Percentiles rank a stretch among this genome's conserved stretches.
Evolutionary conservation across 2,113 vertebrate species (phyloP).

Genomic region (Parus major): DNA sequence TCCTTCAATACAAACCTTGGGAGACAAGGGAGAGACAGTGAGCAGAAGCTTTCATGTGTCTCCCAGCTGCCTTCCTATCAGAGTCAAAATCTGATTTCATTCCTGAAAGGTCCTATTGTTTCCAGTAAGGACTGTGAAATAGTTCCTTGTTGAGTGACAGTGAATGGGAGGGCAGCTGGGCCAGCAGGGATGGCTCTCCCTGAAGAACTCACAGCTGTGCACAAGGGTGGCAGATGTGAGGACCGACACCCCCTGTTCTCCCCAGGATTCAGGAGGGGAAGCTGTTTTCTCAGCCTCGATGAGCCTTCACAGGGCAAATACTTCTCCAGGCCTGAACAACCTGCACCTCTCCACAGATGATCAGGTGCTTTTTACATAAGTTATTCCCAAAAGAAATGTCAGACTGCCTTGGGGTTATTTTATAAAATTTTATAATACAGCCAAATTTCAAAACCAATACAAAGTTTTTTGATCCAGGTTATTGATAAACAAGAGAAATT

Average conservation of each 20-base stretch:
- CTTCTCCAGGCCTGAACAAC: background rate
- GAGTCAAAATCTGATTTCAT: constrained; percentile 61
- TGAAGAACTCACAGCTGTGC: constrained; percentile 44
- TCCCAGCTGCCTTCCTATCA: constrained; percentile 66
- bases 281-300: background rate
- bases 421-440: background rate
- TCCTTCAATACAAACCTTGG: constrained; percentile 31
- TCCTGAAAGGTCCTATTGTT: constrained; percentile 73
- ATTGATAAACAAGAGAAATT: background rate
- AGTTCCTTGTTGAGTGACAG: constrained; percentile 62
- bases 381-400: background rate
- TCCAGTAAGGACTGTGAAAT: constrained; percentile 59
- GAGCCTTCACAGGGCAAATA: background rate
- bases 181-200: constrained; percentile 27
- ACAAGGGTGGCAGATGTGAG: constrained; percentile 24
- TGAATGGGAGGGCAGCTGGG: constrained; percentile 72
- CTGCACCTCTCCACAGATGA: background rate
- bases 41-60: constrained; percentile 55
- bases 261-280: background rate
- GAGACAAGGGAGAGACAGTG: constrained; percentile 28
- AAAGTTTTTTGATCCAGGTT: background rate
- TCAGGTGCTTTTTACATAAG: background rate
- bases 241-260: background rate
- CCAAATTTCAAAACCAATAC: background rate
- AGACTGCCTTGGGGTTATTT: background rate